phyloP scores from a whole-genome alignment of 2,113 vertebrate species.

The Nerophis lumbriciformis region DNA sequence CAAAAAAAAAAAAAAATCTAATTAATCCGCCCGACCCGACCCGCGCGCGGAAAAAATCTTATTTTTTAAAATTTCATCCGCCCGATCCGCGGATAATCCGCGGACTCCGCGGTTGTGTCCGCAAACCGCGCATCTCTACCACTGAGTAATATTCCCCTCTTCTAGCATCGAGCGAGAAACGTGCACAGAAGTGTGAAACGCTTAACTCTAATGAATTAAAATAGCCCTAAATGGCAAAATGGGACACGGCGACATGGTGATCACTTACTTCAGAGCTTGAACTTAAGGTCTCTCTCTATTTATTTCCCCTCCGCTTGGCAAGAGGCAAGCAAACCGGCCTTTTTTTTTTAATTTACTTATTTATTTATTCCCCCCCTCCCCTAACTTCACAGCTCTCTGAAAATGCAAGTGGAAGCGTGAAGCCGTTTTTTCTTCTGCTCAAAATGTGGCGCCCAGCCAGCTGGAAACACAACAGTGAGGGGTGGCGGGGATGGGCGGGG shows the following conservation, averaged over 20 bases:
- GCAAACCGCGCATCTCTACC: too few relatives aligned
- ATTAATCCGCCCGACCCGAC: too few relatives aligned
- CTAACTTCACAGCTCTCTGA: slow-evolving; percentile 41
- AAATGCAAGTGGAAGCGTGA: slow-evolving; percentile 35
- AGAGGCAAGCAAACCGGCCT: slow-evolving; percentile 33
- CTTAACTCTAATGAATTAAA: slow-evolving; percentile 12
- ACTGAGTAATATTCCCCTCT: too few relatives aligned
- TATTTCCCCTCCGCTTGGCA: slow-evolving; percentile 24
- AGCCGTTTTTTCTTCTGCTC: slow-evolving; percentile 36
- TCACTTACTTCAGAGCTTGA: slow-evolving; percentile 17
- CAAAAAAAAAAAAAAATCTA: too few relatives aligned
- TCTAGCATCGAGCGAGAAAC: too few relatives aligned
- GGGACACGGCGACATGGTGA: slow-evolving; percentile 22
- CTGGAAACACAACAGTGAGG: slow-evolving; percentile 16
- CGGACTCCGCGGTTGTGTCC: too few relatives aligned
- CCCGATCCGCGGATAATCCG: too few relatives aligned
- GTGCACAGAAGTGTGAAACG: background rate
- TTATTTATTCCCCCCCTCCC: too few relatives aligned
- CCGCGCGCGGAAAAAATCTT: too few relatives aligned
- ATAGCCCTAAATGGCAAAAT: slow-evolving; percentile 43
- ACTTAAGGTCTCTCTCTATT: background rate
- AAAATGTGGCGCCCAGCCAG: slow-evolving; percentile 16
- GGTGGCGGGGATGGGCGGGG: background rate
- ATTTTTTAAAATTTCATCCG: too few relatives aligned
- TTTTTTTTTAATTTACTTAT: slow-evolving; percentile 20